Percentiles rank a stretch among this genome's conserved stretches.
Evolutionary conservation across 2,113 vertebrate species (phyloP).

Genomic region (Pluvialis apricaria): DNA sequence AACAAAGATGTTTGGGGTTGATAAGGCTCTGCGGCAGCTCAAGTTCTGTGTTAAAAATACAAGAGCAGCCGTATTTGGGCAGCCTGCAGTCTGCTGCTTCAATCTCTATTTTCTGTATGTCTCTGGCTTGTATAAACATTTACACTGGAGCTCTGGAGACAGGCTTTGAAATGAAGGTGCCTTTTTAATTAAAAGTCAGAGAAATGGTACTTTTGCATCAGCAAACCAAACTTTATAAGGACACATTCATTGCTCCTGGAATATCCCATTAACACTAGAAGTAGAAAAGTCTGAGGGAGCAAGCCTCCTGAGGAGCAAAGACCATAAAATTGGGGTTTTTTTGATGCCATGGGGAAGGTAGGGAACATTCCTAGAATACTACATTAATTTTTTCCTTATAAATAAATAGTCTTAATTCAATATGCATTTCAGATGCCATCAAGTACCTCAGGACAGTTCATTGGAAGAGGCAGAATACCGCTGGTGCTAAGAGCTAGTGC

Average conservation of each 20-base stretch:
- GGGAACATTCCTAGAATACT: not conserved
- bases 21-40: not conserved
- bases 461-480: not conserved
- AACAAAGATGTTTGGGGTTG: constrained; percentile 38
- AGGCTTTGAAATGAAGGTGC: constrained; percentile 23
- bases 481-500: not conserved
- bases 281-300: not conserved
- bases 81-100: constrained; percentile 11
- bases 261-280: not conserved
- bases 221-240: not conserved
- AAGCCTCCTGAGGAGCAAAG: not conserved
- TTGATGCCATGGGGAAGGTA: not conserved
- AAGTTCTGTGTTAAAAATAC: constrained; percentile 9
- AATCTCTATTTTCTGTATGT: not conserved
- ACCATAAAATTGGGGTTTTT: not conserved
- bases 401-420: not conserved
- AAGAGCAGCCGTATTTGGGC: not conserved
- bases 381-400: not conserved
- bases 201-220: constrained; percentile 9
- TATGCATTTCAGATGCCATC: not conserved
- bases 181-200: constrained; percentile 28
- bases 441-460: not conserved
- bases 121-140: constrained; percentile 44
- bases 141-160: constrained; percentile 28
- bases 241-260: not conserved